Evolutionary conservation across 2,888 invertebrate genomes (phyloP).

Genomic region (Ellobium chinense): DNA sequence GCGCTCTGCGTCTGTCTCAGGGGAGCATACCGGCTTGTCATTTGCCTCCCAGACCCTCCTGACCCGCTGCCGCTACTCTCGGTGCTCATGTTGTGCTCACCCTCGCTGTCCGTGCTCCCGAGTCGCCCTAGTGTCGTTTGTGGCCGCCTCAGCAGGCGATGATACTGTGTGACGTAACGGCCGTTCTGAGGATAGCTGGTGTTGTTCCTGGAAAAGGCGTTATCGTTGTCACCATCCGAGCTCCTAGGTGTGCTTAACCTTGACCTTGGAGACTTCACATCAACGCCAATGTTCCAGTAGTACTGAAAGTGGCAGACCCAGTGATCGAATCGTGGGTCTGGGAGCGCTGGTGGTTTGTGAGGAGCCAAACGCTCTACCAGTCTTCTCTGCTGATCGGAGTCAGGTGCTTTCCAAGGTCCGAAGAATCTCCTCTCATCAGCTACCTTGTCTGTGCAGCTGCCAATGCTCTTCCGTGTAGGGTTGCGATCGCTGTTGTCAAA

Average conservation of each 20-base stretch:
- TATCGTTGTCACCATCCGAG: background rate
- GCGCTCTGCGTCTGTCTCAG: background rate
- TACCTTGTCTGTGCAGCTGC: constrained; percentile 20
- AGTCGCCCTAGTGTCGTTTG: background rate
- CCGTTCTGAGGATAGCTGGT: background rate
- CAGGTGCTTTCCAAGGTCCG: constrained; percentile 20
- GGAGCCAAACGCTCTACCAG: constrained; percentile 26
- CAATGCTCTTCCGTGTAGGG: background rate
- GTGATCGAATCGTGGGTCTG: constrained; percentile 24
- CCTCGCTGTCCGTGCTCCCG: background rate
- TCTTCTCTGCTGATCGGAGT: background rate
- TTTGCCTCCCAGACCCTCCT: background rate
- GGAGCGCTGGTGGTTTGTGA: background rate
- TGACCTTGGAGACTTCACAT: background rate
- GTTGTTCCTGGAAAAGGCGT: background rate
- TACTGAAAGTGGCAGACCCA: constrained; percentile 34
- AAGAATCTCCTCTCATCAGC: background rate
- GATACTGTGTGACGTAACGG: background rate
- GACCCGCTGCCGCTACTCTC: background rate
- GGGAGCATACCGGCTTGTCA: background rate
- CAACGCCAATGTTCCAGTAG: constrained; percentile 6
- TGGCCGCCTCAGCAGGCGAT: background rate
- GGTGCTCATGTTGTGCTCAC: background rate
- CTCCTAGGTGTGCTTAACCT: background rate
- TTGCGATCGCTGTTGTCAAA: constrained; percentile 35